Evolutionary conservation across 2,797 vertebrate genomes (phyloP).

Genomic region (Chelonia mydas): DNA sequence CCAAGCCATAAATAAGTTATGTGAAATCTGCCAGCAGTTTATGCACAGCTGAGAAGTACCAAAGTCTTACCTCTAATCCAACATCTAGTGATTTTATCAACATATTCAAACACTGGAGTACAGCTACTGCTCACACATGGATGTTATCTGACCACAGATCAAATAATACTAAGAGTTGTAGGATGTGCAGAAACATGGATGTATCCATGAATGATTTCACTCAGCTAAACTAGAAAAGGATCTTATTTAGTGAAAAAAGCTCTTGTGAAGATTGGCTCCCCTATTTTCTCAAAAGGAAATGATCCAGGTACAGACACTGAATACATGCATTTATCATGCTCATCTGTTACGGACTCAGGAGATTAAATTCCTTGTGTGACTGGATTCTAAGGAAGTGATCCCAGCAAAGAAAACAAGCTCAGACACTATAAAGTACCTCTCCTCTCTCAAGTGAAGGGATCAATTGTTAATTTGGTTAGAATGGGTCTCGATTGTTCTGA

Average conservation of each 20-base stretch:
- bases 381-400: not conserved
- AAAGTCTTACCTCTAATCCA: not conserved
- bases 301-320: not conserved
- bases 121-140: not conserved
- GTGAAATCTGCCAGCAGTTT: not conserved
- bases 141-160: not conserved
- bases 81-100: not conserved
- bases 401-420: not conserved
- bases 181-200: not conserved
- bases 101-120: not conserved
- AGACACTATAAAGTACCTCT: not conserved
- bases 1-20: not conserved
- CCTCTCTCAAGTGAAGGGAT: not conserved
- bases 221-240: not conserved
- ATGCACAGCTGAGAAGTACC: not conserved
- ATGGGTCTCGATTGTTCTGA: not conserved
- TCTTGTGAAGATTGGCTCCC: not conserved
- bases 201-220: not conserved
- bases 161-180: not conserved
- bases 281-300: not conserved
- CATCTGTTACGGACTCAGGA: not conserved
- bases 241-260: not conserved
- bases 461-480: not conserved
- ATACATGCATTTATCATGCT: not conserved
- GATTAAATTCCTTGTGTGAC: conserved; percentile 4